Percentiles rank a stretch among this genome's conserved stretches.
These are phyloP conservation scores for Actinemys pallida DNA, from an alignment of 2,113 vertebrate genomes.

Conservation along the genomic window DNA sequence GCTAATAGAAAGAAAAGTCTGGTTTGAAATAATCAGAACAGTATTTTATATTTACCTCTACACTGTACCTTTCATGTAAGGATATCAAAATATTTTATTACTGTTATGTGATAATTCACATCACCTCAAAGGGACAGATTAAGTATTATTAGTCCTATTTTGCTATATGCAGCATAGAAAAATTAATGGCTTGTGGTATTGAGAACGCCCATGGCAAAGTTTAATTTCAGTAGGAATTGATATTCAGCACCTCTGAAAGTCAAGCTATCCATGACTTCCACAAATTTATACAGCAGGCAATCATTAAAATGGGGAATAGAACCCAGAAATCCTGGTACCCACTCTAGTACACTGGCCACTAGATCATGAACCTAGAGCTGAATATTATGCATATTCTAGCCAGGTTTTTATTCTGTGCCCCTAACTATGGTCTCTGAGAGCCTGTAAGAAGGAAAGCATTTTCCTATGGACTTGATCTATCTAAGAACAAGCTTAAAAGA, in stretches of 20 bases:
- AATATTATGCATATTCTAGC: rapidly evolving
- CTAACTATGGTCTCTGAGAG: background rate
- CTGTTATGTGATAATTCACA: background rate
- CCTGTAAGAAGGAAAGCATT: background rate
- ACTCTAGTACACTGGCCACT: rapidly evolving
- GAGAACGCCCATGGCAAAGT: background rate
- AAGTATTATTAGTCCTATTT: background rate
- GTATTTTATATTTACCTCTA: background rate
- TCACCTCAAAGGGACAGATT: background rate
- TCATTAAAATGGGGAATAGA: background rate
- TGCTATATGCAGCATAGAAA: background rate
- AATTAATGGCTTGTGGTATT: background rate
- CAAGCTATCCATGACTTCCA: background rate
- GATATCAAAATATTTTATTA: background rate
- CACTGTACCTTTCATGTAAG: rapidly evolving
- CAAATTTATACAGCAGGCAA: background rate
- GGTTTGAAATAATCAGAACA: background rate
- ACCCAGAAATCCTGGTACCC: background rate
- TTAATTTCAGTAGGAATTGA: rapidly evolving
- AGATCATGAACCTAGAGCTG: background rate
- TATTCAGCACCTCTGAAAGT: background rate
- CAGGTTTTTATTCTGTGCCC: rapidly evolving
- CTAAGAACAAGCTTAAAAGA: background rate
- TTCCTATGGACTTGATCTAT: background rate
- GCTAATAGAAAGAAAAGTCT: background rate